These are phyloP conservation scores for Rhinolophus ferrumequinum DNA, from an alignment of 2,113 vertebrate species.

Conservation along the genomic window DNA sequence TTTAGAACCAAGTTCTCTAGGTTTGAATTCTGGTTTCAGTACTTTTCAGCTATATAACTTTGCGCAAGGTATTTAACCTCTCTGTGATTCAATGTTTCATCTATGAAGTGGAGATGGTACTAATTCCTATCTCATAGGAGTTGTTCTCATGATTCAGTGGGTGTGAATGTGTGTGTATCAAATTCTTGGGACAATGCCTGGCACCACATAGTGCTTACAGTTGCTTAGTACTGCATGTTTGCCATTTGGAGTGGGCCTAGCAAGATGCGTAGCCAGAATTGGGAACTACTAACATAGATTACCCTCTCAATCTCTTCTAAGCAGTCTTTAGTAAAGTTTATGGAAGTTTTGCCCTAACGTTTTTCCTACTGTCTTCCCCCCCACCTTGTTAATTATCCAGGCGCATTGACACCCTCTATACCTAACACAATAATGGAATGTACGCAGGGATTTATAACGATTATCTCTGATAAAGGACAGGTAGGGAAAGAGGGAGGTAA, in stretches of 20 bases:
- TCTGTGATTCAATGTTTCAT: background rate
- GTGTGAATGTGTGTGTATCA: background rate
- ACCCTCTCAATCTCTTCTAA: background rate
- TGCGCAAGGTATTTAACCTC: background rate
- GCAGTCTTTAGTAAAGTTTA: background rate
- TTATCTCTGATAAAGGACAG: conserved; percentile 3
- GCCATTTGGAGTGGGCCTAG: background rate
- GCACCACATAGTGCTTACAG: background rate
- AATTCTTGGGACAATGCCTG: background rate
- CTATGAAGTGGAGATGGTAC: background rate
- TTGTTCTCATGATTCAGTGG: background rate
- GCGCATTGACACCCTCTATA: background rate
- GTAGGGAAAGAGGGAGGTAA: background rate
- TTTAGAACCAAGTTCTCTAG: background rate
- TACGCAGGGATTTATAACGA: background rate
- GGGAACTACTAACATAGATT: background rate
- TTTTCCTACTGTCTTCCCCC: background rate
- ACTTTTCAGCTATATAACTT: background rate
- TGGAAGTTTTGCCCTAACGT: background rate
- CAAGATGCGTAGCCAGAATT: background rate
- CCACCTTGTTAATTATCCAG: background rate
- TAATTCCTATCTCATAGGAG: background rate
- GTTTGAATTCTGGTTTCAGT: conserved; percentile 6
- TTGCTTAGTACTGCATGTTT: background rate
- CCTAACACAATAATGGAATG: background rate